These are phyloP conservation scores for Euphydryas editha DNA, from an alignment of 2,888 invertebrate genomes.

Conservation along the genomic window DNA sequence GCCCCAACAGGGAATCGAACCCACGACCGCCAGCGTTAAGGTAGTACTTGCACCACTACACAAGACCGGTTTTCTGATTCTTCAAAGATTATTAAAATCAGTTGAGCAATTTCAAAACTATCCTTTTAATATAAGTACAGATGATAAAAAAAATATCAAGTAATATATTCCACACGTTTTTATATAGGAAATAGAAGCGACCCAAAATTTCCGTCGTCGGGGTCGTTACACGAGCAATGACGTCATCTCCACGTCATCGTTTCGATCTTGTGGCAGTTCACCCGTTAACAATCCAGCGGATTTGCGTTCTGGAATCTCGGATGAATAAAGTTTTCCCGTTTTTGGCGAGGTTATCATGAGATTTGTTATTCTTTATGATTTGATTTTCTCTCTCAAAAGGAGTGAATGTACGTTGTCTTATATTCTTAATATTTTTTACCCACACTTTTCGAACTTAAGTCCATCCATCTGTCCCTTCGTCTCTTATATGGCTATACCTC, in stretches of 20 bases:
- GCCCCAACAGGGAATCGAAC: too few relatives aligned
- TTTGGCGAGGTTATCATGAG: neutral
- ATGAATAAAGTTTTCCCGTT: constrained; percentile 9
- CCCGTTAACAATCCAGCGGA: constrained; percentile 13
- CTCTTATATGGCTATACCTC: too few relatives aligned
- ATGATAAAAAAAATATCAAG: constrained; percentile 2
- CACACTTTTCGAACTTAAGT: too few relatives aligned
- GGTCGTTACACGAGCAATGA: constrained; percentile 9
- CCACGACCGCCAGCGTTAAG: too few relatives aligned
- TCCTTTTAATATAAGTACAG: neutral
- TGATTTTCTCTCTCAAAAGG: neutral
- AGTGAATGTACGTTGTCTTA: too few relatives aligned
- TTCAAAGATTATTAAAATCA: neutral
- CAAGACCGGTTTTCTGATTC: too few relatives aligned
- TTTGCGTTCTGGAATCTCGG: constrained; percentile 4
- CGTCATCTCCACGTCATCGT: constrained; percentile 22
- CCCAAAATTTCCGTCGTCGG: constrained; percentile 11
- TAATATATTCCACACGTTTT: neutral
- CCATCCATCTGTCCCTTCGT: too few relatives aligned
- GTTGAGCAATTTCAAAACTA: neutral
- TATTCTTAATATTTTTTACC: too few relatives aligned
- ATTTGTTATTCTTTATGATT: constrained; percentile 5
- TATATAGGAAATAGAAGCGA: constrained; percentile 6
- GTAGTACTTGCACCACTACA: too few relatives aligned
- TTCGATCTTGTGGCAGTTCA: constrained; percentile 3